Evolutionary conservation across 2,888 invertebrate species (phyloP).

Genomic region (Molanna angustata): DNA sequence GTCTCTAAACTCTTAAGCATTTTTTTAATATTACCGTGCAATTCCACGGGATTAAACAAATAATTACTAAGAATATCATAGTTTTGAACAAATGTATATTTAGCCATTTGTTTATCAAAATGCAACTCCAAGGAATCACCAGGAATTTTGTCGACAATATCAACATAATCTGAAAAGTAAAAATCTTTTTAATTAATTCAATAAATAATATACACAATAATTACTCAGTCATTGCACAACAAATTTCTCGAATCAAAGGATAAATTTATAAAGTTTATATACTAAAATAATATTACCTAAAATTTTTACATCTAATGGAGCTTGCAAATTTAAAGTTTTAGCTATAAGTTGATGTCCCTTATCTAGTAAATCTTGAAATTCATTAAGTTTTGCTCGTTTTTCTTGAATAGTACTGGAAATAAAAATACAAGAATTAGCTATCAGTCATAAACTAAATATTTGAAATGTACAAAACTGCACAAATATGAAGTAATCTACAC

Average conservation of each 20-base stretch:
- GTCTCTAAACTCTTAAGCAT: constrained; percentile 49
- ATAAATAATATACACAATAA: too few relatives aligned
- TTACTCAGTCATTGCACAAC: too few relatives aligned
- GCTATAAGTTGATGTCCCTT: constrained; percentile 59
- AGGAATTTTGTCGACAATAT: constrained; percentile 30
- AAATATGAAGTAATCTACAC: too few relatives aligned
- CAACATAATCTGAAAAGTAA: constrained; percentile 37
- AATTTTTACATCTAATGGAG: constrained; percentile 45
- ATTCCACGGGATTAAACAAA: background rate
- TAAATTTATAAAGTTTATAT: background rate
- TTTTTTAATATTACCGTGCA: background rate
- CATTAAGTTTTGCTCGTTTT: constrained; percentile 59
- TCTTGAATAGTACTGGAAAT: constrained; percentile 56
- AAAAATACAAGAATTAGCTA: background rate
- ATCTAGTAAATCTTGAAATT: constrained; percentile 61
- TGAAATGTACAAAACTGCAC: background rate
- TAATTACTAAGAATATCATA: constrained; percentile 1
- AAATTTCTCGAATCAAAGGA: too few relatives aligned
- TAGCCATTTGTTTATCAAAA: constrained; percentile 1
- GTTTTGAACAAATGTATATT: constrained; percentile 4
- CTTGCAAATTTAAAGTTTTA: constrained; percentile 54
- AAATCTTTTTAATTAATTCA: background rate
- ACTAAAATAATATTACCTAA: constrained; percentile 35
- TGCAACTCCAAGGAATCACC: background rate
- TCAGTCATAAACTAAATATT: too few relatives aligned